phyloP scores from a whole-genome alignment of 2,797 vertebrate genomes.

The Coccyzus lansbergi region DNA sequence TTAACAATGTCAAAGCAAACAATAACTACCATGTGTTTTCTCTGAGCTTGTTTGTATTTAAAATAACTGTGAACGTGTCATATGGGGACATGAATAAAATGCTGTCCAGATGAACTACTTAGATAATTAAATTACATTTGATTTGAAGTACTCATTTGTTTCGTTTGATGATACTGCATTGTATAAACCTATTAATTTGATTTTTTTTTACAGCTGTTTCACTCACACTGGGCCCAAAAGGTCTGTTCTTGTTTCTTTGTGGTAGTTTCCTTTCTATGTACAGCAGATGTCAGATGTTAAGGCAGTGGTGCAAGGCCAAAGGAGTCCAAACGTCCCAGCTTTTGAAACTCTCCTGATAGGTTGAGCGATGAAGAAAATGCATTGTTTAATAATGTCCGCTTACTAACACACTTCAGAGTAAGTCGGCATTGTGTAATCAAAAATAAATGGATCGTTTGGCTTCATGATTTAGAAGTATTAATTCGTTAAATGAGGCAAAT shows the following conservation, averaged over 20 bases:
- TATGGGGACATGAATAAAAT: constrained; percentile 39
- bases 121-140: constrained; percentile 11
- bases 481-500: neutral
- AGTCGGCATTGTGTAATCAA: neutral
- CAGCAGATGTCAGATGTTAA: neutral
- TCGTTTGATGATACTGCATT: neutral
- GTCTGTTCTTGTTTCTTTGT: neutral
- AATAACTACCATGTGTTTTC: constrained; percentile 43
- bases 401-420: neutral
- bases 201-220: neutral
- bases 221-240: neutral
- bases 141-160: neutral
- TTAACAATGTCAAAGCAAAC: constrained; percentile 71
- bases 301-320: neutral
- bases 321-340: neutral
- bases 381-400: neutral
- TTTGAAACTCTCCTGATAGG: neutral
- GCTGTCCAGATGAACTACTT: neutral
- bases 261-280: neutral
- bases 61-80: constrained; percentile 56
- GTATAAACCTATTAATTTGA: neutral
- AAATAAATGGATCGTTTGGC: neutral
- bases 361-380: neutral
- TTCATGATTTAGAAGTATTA: neutral
- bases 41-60: constrained; percentile 64